Evolutionary conservation across 2,113 vertebrate species (phyloP), one percentile per base, ranked within the genome.

Genomic region (Crotalus viridis): DNA sequence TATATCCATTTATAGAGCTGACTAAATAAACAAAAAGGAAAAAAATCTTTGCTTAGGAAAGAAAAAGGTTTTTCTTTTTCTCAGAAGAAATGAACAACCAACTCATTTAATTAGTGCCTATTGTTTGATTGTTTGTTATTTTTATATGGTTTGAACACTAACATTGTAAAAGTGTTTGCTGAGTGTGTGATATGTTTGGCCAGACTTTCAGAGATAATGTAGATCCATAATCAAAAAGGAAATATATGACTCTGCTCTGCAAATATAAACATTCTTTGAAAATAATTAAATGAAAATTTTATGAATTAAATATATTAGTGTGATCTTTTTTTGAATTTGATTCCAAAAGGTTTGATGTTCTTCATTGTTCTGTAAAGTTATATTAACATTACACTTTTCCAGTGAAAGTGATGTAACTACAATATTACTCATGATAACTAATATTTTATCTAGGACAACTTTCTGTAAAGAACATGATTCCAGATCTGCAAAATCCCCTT

Each of bases 391-490:
- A 24, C 59, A 19, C 90, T 89, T 95, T 91, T 96, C 39, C 85
- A 90, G 4, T 91, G 85, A 94, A 19, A 93, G 85, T 92, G 90
- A 57, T 90, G n/a, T 85, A 92, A 57, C 91, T 64, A 85, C 3
- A 85, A 94, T 69, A 94, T 95, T 95, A 93, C 94, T 96, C 96
- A 97, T 96, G 92, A n/a, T 95, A 94, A 91, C 94, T 97, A 96
- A 97, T 97, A 95, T 96, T 98, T 94, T 97, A 92, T 97, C 97
- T 97, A 99, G 99, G 98, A 96, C 97, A 94, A 97, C 97, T 96
- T 97, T 98, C 97, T 99, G 98, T 97, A 99, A 99, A 98, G 99
- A 99, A 97, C 98, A 98, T 97, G 99, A 99, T 96, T 98, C 98
- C 97, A 98, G 98, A 97, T 98, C 98, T 96, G 97, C 97, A 94